Conservation (phyloP, 2,888 invertebrate species). For the Tipula confusa region DNA sequence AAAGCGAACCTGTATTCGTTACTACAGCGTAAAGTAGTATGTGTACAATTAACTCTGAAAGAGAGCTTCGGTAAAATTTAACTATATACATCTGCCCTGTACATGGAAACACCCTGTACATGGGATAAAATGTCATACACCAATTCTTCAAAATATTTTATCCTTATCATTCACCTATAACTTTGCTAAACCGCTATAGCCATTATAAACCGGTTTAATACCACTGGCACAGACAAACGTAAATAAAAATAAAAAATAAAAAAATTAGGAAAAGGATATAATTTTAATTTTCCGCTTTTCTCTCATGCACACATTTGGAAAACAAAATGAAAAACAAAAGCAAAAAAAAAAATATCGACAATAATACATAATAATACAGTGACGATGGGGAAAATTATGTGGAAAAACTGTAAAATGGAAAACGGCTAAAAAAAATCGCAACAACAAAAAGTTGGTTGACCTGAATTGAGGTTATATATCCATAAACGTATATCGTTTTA, state of each 20-base stretch:
- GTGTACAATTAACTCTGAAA: too few relatives aligned
- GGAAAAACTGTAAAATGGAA: not conserved
- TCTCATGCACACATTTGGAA: not conserved
- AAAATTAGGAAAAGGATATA: not conserved
- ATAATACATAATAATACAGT: not conserved
- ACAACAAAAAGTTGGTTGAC: slow-evolving; percentile 9
- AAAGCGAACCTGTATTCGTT: too few relatives aligned
- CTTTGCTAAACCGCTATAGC: too few relatives aligned
- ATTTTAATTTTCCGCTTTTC: not conserved
- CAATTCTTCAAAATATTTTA: too few relatives aligned
- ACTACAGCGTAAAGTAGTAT: too few relatives aligned
- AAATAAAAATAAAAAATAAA: not conserved
- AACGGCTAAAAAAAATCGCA: not conserved
- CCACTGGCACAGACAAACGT: not conserved
- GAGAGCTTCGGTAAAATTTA: too few relatives aligned
- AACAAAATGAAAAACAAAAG: not conserved
- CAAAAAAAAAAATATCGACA: not conserved
- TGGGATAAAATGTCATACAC: too few relatives aligned
- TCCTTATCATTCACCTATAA: too few relatives aligned
- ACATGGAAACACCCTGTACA: too few relatives aligned
- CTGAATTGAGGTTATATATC: not conserved
- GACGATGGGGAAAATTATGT: not conserved
- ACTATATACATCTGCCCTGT: too few relatives aligned
- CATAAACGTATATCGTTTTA: not conserved
- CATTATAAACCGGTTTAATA: not conserved